phyloP scores from a whole-genome alignment of 2,888 invertebrate species.

The Tetropium fuscum region DNA sequence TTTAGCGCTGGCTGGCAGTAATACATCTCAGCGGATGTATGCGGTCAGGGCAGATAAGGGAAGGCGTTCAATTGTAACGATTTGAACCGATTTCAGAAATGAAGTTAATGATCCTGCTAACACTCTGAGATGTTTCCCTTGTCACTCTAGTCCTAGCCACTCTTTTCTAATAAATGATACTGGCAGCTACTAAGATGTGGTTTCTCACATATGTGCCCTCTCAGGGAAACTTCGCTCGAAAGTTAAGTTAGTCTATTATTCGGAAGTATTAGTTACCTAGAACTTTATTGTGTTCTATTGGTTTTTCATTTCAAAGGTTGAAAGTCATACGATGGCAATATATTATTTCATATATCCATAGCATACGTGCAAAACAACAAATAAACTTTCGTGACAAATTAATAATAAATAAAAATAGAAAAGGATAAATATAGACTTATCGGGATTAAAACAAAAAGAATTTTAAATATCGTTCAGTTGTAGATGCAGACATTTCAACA shows the following conservation, averaged over 20 bases:
- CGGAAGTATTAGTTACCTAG: neutral
- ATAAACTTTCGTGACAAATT: too few species aligned
- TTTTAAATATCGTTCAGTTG: too few species aligned
- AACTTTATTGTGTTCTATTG: neutral
- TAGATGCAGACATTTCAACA: too few species aligned
- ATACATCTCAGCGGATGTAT: slow-evolving; percentile 15
- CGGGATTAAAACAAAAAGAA: too few species aligned
- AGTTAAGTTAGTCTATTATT: slow-evolving; percentile 22
- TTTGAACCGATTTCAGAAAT: slow-evolving; percentile 45
- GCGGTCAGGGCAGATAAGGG: slow-evolving; percentile 20
- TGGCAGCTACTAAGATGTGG: slow-evolving; percentile 37
- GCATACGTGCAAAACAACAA: too few species aligned
- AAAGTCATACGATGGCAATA: too few species aligned
- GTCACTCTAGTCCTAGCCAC: slow-evolving; percentile 40
- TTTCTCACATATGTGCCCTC: slow-evolving; percentile 34
- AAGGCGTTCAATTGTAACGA: slow-evolving; percentile 18
- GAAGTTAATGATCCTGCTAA: slow-evolving; percentile 54
- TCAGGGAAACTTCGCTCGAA: slow-evolving; percentile 19
- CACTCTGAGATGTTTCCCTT: slow-evolving; percentile 56
- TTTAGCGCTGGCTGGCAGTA: slow-evolving; percentile 16
- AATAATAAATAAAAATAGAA: too few species aligned
- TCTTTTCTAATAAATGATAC: slow-evolving; percentile 35
- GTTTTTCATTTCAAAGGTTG: too few species aligned
- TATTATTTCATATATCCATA: too few species aligned
- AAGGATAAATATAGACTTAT: too few species aligned